Evolutionary conservation across 2,888 invertebrate species (phyloP).

Genomic region (Tetanocera ferruginea): DNA sequence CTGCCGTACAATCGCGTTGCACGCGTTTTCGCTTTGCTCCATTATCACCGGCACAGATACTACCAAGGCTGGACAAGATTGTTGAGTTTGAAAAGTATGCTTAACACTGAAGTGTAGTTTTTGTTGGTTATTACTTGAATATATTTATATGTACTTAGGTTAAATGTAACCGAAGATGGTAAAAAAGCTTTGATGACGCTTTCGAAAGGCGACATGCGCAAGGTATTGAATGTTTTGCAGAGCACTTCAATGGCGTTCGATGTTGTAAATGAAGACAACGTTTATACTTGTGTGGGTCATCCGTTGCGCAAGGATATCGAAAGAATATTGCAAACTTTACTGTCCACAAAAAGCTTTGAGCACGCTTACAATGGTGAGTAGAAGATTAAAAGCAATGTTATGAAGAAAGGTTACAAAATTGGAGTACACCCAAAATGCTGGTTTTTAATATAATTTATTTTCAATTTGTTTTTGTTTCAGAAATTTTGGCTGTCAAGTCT

Average conservation of each 20-base stretch:
- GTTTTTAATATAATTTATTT: too few species aligned
- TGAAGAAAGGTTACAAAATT: too few species aligned
- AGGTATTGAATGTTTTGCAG: slow-evolving; percentile 95
- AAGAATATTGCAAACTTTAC: slow-evolving; percentile 87
- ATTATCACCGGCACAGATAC: slow-evolving; percentile 85
- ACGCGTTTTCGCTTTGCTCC: slow-evolving; percentile 97
- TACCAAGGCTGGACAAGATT: slow-evolving; percentile 89
- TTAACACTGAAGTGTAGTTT: not conserved
- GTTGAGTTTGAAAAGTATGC: slow-evolving; percentile 83
- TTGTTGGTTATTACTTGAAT: slow-evolving; percentile 38
- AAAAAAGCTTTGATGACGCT: slow-evolving; percentile 89
- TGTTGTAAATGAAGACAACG: slow-evolving; percentile 88
- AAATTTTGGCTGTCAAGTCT: slow-evolving; percentile 86
- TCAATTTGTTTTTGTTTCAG: slow-evolving; percentile 63
- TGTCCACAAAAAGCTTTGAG: slow-evolving; percentile 62
- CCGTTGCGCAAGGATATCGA: slow-evolving; percentile 91
- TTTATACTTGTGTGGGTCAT: slow-evolving; percentile 96
- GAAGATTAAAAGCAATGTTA: too few species aligned
- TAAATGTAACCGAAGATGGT: slow-evolving; percentile 88
- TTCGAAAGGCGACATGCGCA: slow-evolving; percentile 97
- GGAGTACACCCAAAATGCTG: too few species aligned
- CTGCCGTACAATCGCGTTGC: slow-evolving; percentile 97
- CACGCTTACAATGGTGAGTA: slow-evolving; percentile 62
- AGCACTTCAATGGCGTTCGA: slow-evolving; percentile 95
- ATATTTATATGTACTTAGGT: slow-evolving; percentile 70